Percentiles rank a stretch among this genome's conserved stretches.
Evolutionary conservation across 1,140 invertebrate species (phyloP).

Genomic region (Battus philenor): DNA sequence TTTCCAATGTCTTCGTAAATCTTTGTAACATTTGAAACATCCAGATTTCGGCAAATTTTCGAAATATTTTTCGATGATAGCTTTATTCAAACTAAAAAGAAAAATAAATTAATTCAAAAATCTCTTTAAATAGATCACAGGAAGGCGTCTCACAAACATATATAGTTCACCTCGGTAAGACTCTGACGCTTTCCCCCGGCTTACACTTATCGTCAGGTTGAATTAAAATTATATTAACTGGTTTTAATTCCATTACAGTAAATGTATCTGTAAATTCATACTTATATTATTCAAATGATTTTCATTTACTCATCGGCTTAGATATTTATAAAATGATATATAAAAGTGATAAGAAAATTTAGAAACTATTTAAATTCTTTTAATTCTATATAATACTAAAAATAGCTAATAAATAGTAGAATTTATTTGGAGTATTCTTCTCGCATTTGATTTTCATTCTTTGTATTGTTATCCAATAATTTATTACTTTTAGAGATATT

Average conservation of each 20-base stretch:
- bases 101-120: background rate
- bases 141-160: slow-evolving; percentile 18
- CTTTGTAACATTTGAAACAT: slow-evolving; percentile 64
- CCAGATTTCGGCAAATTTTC: slow-evolving; percentile 42
- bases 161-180: slow-evolving; percentile 52
- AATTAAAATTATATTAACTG: slow-evolving; percentile 51
- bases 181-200: slow-evolving; percentile 48
- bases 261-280: slow-evolving; percentile 29
- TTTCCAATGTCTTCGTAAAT: slow-evolving; percentile 73
- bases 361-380: too few species aligned
- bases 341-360: background rate
- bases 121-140: background rate
- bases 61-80: slow-evolving; percentile 43
- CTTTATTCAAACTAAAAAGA: slow-evolving; percentile 64
- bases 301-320: too few species aligned
- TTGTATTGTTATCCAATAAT: too few species aligned
- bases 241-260: slow-evolving; percentile 37
- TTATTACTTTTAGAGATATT: too few species aligned
- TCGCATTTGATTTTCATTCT: background rate
- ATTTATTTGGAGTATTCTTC: background rate
- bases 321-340: background rate
- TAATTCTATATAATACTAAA: too few species aligned
- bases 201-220: slow-evolving; percentile 32
- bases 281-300: slow-evolving; percentile 2
- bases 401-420: too few species aligned